Evolutionary conservation across 2,113 vertebrate genomes (phyloP), one percentile per base, ranked within the genome.

Genomic region (Oreochromis spilurus): DNA sequence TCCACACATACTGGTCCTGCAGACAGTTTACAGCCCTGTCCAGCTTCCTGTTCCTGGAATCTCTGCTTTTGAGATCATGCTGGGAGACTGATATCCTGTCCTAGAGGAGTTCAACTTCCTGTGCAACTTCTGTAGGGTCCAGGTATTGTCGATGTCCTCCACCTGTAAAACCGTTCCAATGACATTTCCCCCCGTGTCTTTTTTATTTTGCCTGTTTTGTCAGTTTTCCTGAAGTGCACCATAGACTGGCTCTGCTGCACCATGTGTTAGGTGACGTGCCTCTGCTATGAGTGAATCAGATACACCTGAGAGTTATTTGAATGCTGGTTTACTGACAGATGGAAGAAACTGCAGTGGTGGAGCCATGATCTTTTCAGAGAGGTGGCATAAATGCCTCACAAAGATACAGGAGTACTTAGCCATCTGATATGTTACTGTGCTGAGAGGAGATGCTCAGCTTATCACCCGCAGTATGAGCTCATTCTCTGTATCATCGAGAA

Each of bases 381-480:
- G 36, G 36, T 38, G 57, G 57, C 14, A 31, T 17, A 60, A 29
- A 31, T 10, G 29, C 19, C 29, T 34, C 29, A 34, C 58, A 62
- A 34, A 62, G 14, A 34, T 34, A 34, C 16, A 60, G 57, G 26
- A 16, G 8, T 52, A 19, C n/a, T 53, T n/a, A 53, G 10, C 19
- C 52, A 21, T n/a, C 57, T 60, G 4, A 10, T 60, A 17, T 60
- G 26, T 31, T 31, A 0, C 57, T 60, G 58, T 62, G 58, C 29
- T 34, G 58, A 2, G 58, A 62, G 29, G 58, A 62, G 3, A 62
- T 62, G 3, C 29, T 62, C 29, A 19, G 29, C 16, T 34, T 3
- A 34, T 34, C 58, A 62, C 9, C 58, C 0, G 0, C 58, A 62
- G 31, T 1, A 36, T 1, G 16, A 60, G 57, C 36, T 38, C 36